Percentiles rank a stretch among this genome's conserved stretches.
phyloP scores from a whole-genome alignment of 2,797 vertebrate species.

The Peromyscus attwateri region DNA sequence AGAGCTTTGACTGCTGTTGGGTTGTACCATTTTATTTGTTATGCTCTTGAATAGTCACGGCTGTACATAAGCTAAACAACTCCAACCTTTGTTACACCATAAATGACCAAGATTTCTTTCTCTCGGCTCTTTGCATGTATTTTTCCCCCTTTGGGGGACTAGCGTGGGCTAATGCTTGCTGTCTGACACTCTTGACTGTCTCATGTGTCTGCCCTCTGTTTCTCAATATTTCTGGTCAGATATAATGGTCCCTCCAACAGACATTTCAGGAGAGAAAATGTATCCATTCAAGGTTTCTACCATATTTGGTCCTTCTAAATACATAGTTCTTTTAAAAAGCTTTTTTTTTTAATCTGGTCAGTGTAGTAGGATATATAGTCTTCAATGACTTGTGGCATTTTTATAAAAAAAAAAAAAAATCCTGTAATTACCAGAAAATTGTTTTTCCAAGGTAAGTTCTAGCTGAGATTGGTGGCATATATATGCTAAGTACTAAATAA shows the following conservation, averaged over 20 bases:
- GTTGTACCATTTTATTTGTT: not conserved
- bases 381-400: not conserved
- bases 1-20: not conserved
- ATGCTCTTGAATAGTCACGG: not conserved
- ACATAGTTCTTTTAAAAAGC: not conserved
- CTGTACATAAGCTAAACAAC: not conserved
- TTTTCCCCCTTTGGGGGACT: not conserved
- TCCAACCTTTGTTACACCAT: not conserved
- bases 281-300: not conserved
- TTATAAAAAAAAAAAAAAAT: conserved; percentile 12
- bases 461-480: not conserved
- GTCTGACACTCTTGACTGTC: conserved; percentile 8
- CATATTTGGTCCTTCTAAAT: not conserved
- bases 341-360: not conserved
- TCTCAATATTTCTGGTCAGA: conserved; percentile 29
- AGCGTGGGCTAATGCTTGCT: not conserved
- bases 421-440: conserved; percentile 23
- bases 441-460: not conserved
- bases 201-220: not conserved
- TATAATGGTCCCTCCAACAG: not conserved
- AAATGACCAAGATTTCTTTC: not conserved
- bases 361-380: not conserved
- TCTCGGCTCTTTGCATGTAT: not conserved
- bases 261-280: not conserved
- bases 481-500: conserved; percentile 8